Percentiles rank a stretch among this genome's conserved stretches.
Conservation (phyloP, 1,140 invertebrate genomes). For the Eriocheir sinensis region DNA sequence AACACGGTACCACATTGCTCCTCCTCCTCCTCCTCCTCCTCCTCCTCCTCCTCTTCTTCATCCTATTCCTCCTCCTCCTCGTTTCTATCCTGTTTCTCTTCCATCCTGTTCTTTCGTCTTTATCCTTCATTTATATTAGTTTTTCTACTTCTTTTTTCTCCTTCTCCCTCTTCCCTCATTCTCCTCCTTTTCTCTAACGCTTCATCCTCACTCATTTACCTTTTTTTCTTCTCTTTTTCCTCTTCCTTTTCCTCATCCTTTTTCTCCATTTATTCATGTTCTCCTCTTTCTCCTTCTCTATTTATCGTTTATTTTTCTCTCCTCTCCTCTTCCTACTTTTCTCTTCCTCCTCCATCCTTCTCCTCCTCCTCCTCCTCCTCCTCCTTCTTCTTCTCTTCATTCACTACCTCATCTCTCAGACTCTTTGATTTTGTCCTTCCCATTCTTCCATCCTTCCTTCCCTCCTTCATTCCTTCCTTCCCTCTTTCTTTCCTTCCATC, state of each 20-base stretch:
- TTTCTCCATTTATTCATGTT: background rate
- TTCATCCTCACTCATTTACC: too few species aligned
- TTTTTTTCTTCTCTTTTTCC: too few species aligned
- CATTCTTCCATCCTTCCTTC: too few species aligned
- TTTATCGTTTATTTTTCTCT: background rate
- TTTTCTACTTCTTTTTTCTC: background rate
- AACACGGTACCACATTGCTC: too few species aligned
- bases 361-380: background rate
- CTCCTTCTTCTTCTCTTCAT: background rate
- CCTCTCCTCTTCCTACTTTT: background rate
- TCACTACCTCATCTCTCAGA: background rate
- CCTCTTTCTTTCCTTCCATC: conserved; percentile 11
- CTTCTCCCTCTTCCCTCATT: too few species aligned
- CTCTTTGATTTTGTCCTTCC: background rate
- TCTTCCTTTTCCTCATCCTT: background rate
- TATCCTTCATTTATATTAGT: background rate
- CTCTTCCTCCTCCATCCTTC: background rate
- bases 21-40: too few species aligned
- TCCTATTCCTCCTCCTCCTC: too few species aligned
- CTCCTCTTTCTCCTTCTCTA: background rate
- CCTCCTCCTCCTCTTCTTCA: too few species aligned
- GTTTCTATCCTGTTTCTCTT: too few species aligned
- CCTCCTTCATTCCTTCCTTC: background rate
- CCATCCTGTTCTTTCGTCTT: background rate
- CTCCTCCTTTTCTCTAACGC: too few species aligned